Base-by-base conservation (phyloP, 2,888 invertebrate species). In the Campoplex capitator region DNA sequence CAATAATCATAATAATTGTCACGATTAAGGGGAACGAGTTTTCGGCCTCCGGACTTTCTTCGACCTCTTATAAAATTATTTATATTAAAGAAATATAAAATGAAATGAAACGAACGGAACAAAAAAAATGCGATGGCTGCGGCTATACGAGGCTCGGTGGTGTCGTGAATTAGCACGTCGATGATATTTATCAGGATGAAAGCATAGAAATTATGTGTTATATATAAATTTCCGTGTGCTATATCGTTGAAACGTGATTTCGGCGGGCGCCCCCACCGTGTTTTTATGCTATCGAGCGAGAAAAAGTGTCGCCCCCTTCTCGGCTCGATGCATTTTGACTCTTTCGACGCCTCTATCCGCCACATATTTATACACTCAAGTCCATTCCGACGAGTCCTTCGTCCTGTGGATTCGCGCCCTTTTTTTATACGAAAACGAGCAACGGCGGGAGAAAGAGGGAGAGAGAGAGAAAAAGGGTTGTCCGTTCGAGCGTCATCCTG, bases 141-240 rank as follows among this genome's bases (percentile, higher is more conserved):
- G 54, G 3, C 23, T n/a, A 56, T n/a, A 56, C 18, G 42, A 42
- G 68, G 42, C 11, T 45, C 45, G 45, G 13, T 42, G 42, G 1
- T 56, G 18, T 78, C 70, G 81, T 76, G 65, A 71, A 78, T 81
- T 78, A 84, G 73, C 85, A 84, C 77, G 86, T 86, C 86, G 88
- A 88, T 86, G 88, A 86, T 81, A 86, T 88, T 88, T 86, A 86
- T 89, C 86, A 88, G 83, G 85, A 86, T 86, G 65, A 84, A 70
- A 28, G 42, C 77, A 51, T 42, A 28, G 77, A 80, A 28, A 85
- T 76, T 8, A 51, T 51, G 28, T 28, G 28, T 28, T 42, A 51
- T 32, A 32, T 71, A 18, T 54, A 38, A 32, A 73, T 54, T 2
- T 54, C 1, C 2, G 45, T 45, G 45, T n/a, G 35, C 18, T 42